Base-by-base conservation (phyloP, 2,113 vertebrate species). In the Zapornia atra region DNA sequence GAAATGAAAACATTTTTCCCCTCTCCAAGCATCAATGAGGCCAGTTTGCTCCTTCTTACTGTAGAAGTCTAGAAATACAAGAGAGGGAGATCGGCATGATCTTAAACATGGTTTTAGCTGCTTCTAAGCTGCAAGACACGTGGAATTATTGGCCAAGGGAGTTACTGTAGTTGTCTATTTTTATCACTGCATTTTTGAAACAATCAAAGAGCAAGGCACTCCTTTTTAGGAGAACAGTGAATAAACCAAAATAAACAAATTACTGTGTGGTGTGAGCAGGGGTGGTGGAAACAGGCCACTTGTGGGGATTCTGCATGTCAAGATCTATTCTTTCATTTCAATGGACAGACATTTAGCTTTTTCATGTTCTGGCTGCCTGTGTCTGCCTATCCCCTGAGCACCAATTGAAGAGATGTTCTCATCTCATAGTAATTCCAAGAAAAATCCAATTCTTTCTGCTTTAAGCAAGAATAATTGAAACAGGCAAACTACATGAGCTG, bases 191-290 rank as follows among this genome's bases (percentile, higher is more conserved):
- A 36, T 71, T 95, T 92, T 94, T 33, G 78, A 94, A 92, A 75
- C 5, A 64, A 7, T 12, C 72, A 61, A 44, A 86, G 66, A 90
- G 59, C 40, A 95, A 94, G 72, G 56, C 51, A 61, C 7, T 95
- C 82, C 64, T 92, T 93, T 95, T 92, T 69, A 88, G 86, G 82
- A 91, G 64, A 94, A 70, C 18, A 40, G n/a, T 50, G 51, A 77
- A 68, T 75, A 94, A 93, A 96, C 33, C 63, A 91, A 95, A 96
- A 94, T 50, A 97, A 95, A 94, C 70, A 91, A 87, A 76, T 83
- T 70, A 70, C 64, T 88, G 38, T 60, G 72, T 64, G 57, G 51
- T 88, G 65, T 86, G 56, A 94, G 60, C 53, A 86, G 68, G 29
- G 71, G 50, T 87, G 65, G n/a, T 92, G 65, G 57, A 94, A 90